A percentile compares a stretch with the other conserved stretches of the same genome.
Evolutionary conservation across 2,888 invertebrate genomes (phyloP).

Genomic region (Argynnis bischoffii): DNA sequence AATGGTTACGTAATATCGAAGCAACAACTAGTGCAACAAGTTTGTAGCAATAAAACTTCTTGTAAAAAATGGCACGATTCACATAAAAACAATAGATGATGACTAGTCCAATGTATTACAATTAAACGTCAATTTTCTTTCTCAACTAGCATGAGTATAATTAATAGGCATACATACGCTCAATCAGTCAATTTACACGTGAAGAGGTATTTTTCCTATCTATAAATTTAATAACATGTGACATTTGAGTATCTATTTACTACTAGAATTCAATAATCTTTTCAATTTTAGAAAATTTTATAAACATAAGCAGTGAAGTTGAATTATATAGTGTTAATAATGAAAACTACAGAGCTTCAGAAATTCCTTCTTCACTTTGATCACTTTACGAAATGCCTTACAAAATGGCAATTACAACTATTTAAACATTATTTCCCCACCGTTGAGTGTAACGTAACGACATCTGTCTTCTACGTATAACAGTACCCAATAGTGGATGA

Average conservation of each 20-base stretch:
- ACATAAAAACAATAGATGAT: constrained; percentile 18
- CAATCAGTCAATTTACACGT: constrained; percentile 35
- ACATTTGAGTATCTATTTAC: constrained; percentile 17
- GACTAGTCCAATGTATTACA: constrained; percentile 19
- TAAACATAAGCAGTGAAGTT: too few relatives aligned
- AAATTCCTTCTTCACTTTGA: too few relatives aligned
- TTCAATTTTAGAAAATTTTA: neutral
- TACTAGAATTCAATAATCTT: neutral
- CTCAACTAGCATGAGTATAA: constrained; percentile 1
- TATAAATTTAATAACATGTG: constrained; percentile 29
- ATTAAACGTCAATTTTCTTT: constrained; percentile 28
- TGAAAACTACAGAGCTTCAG: too few relatives aligned
- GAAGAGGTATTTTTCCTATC: constrained; percentile 25
- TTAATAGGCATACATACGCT: constrained; percentile 14
- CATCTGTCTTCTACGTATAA: too few relatives aligned
- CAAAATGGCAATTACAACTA: too few relatives aligned
- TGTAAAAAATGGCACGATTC: constrained; percentile 18
- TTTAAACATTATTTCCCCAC: too few relatives aligned
- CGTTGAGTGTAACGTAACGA: too few relatives aligned
- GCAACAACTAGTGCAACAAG: neutral
- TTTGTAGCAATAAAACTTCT: constrained; percentile 8
- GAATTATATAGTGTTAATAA: too few relatives aligned
- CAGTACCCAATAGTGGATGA: too few relatives aligned
- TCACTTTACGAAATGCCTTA: too few relatives aligned
- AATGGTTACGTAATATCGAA: constrained; percentile 7